Evolutionary conservation across 2,888 invertebrate genomes (phyloP).

Genomic region (Brachypterus glaber): DNA sequence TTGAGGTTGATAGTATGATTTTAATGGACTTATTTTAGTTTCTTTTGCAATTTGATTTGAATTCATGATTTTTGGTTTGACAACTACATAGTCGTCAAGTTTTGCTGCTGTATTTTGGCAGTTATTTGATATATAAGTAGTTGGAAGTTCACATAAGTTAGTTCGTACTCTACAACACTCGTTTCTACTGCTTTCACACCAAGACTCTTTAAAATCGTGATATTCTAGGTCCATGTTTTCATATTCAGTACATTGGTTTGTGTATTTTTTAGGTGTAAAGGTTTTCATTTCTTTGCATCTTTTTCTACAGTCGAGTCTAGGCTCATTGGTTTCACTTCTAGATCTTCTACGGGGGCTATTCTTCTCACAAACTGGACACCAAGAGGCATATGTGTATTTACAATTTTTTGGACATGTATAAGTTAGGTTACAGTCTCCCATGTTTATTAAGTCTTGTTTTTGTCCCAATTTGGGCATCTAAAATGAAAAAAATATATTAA

Average conservation of each 20-base stretch:
- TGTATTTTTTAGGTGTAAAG: slow-evolving; percentile 31
- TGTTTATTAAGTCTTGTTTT: slow-evolving; percentile 19
- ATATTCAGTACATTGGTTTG: slow-evolving; percentile 32
- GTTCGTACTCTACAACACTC: slow-evolving; percentile 32
- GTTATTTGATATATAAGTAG: slow-evolving; percentile 39
- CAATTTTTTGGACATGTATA: slow-evolving; percentile 28
- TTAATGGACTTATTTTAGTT: slow-evolving; percentile 13
- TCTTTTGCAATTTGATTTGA: slow-evolving; percentile 5
- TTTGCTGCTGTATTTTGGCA: slow-evolving; percentile 31
- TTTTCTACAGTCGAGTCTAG: slow-evolving; percentile 25
- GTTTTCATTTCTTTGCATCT: slow-evolving; percentile 37
- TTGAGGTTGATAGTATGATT: slow-evolving; percentile 13
- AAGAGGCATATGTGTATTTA: slow-evolving; percentile 34
- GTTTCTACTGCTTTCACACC: slow-evolving; percentile 19
- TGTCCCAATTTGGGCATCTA: no score
- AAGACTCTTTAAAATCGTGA: slow-evolving; percentile 28
- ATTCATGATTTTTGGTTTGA: slow-evolving; percentile 10
- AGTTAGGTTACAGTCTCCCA: slow-evolving; percentile 33
- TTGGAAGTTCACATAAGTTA: slow-evolving; percentile 37
- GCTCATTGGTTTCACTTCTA: slow-evolving; percentile 35
- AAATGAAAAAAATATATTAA: no score
- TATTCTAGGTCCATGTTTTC: slow-evolving; percentile 38
- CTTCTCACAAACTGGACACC: slow-evolving; percentile 39
- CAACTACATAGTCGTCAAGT: slow-evolving; percentile 16
- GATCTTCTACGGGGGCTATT: slow-evolving; percentile 35